Evolutionary conservation across 1,140 invertebrate genomes (phyloP).

Genomic region (Pseudobourletiella spinata): DNA sequence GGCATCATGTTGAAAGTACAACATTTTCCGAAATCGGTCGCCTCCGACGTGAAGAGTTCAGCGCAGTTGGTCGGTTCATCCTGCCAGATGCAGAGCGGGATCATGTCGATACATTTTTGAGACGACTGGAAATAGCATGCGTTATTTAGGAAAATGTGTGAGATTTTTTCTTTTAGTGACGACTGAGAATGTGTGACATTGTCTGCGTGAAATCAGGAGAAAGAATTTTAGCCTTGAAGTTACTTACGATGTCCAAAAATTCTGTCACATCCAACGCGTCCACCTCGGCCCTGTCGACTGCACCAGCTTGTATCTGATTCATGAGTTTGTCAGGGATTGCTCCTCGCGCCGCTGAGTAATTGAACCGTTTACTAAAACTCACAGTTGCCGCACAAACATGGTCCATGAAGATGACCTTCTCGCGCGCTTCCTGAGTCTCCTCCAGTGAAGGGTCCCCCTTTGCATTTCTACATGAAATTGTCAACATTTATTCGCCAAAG

Average conservation of each 20-base stretch:
- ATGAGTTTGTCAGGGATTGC: background rate
- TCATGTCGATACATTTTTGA: slow-evolving; percentile 23
- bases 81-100: slow-evolving; percentile 25
- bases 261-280: background rate
- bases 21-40: slow-evolving; percentile 71
- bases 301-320: background rate
- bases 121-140: slow-evolving; percentile 14
- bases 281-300: background rate
- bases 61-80: slow-evolving; percentile 46
- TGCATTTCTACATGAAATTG: background rate
- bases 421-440: background rate
- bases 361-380: slow-evolving; percentile 25
- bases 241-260: background rate
- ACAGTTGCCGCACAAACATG: slow-evolving; percentile 28
- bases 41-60: slow-evolving; percentile 58
- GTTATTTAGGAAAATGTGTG: background rate
- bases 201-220: background rate
- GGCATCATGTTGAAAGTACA: slow-evolving; percentile 62
- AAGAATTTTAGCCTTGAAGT: background rate
- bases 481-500: too few relatives aligned
- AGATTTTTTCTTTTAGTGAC: too few relatives aligned
- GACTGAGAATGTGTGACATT: too few relatives aligned
- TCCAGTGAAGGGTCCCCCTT: background rate
- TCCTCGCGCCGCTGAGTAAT: slow-evolving; percentile 10
- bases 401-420: slow-evolving; percentile 26